Percentiles rank a stretch among this genome's conserved stretches.
phyloP scores from a whole-genome alignment of 2,113 vertebrate species.

The Chamaea fasciata region DNA sequence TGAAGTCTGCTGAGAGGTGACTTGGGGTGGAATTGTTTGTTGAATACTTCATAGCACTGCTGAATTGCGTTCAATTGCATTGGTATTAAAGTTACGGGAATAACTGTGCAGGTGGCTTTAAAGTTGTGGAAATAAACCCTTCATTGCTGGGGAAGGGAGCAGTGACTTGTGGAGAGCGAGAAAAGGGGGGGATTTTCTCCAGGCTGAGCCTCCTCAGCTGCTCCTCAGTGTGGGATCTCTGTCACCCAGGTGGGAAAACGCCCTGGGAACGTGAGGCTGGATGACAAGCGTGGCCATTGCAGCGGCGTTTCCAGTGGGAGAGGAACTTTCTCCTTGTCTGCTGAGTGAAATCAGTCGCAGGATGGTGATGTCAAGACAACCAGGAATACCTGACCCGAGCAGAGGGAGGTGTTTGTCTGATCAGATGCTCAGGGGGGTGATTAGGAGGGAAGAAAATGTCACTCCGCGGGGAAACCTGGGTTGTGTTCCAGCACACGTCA shows the following conservation, averaged over 20 bases:
- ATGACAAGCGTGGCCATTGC: not conserved
- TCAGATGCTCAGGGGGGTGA: not conserved
- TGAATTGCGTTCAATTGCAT: not conserved
- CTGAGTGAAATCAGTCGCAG: fast-evolving
- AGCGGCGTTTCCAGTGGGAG: not conserved
- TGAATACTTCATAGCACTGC: fast-evolving
- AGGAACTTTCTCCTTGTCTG: not conserved
- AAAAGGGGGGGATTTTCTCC: not conserved
- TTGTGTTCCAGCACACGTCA: not conserved
- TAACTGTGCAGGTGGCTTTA: no score
- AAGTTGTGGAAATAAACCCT: not conserved
- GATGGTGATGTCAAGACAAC: fast-evolving
- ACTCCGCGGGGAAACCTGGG: not conserved
- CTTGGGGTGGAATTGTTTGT: not conserved
- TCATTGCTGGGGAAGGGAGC: not conserved
- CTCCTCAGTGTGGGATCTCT: not conserved
- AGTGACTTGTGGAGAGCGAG: not conserved
- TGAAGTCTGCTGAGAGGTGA: not conserved
- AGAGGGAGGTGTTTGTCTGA: not conserved
- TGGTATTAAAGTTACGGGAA: not conserved
- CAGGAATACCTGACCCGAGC: not conserved
- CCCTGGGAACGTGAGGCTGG: fast-evolving
- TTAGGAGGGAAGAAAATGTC: not conserved
- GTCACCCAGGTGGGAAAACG: not conserved
- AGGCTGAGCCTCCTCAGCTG: not conserved